Base-by-base conservation (phyloP, 2,888 invertebrate genomes). In the Nebria salina region DNA sequence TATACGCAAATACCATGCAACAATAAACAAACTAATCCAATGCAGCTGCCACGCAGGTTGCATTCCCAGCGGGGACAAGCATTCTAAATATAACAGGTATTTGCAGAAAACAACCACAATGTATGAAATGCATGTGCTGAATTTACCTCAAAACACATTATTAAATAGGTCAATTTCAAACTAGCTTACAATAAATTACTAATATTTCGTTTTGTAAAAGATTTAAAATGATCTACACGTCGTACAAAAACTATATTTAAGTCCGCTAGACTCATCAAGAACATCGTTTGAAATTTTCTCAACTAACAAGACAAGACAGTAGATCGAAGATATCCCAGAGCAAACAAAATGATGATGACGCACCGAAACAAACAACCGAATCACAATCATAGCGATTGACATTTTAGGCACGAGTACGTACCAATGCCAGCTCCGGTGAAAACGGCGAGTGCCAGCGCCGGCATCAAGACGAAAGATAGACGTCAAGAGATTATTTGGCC, bases 401-500 rank as follows among this genome's bases (percentile, higher is more conserved):
- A 54, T 54, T 54, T 6, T 8, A 7, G 54, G 34, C 13, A 54
- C 20, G 20, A 20, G 20, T 20, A 20, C 20, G 20, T 20, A 20
- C 11, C 11, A 54, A 54, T 54, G 54, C 11, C 54, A 54, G 13
- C 54, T 54, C 54, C 54, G 13, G 13, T 54, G 54, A 54, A 54
- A 13, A 54, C 13, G 54, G 54, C 54, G 54, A 54, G 54, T 54
- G 54, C 54, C 8, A 7, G 54, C 13, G 54, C 7, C 13, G 54
- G 54, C 54, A 8, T 54, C 54, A 8, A 54, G 54, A 54, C 54
- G 54, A 8, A 11, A 54, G 54, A 54, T 54, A 2, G 54, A 54
- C 54, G 54, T 54, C 54, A 13, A 54, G 54, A 75, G 75, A 75
- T 75, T 34, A 68, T 78, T 26, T 83, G 83, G 84, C 83, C 83